Percentiles rank a stretch among this genome's conserved stretches.
These are phyloP conservation scores for Cantharis lateralis DNA, from an alignment of 2,888 invertebrate genomes.

Conservation along the genomic window DNA sequence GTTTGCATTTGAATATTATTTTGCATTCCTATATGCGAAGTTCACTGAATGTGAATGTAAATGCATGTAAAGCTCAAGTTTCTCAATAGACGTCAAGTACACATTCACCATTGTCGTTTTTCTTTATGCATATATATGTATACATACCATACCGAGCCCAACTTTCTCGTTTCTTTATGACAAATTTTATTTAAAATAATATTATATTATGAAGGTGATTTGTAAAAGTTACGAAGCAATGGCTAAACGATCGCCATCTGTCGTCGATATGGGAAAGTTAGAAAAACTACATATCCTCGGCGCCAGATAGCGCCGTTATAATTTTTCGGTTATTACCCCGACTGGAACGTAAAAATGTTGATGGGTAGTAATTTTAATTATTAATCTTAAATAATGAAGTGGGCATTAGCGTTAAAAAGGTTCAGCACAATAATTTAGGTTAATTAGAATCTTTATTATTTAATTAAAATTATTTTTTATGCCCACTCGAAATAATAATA, in stretches of 20 bases:
- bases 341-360: not conserved
- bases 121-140: not conserved
- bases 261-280: not conserved
- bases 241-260: not conserved
- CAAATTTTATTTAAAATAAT: too few relatives aligned
- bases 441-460: not conserved
- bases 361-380: not conserved
- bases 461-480: not conserved
- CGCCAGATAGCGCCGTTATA: not conserved
- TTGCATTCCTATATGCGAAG: constrained; percentile 7
- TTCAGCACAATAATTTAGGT: not conserved
- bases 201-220: too few relatives aligned
- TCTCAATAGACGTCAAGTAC: not conserved
- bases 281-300: not conserved
- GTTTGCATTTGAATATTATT: constrained; percentile 16
- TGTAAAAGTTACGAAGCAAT: too few relatives aligned
- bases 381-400: not conserved
- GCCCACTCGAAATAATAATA: not conserved
- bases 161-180: not conserved
- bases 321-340: not conserved
- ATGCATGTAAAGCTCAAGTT: not conserved
- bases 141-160: not conserved
- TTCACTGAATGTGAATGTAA: not conserved
- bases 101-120: not conserved
- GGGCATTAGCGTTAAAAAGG: not conserved